A percentile compares a stretch with the other conserved stretches of the same genome.
Evolutionary conservation across 2,888 invertebrate genomes (phyloP).

Genomic region (Synergus laeviventris): DNA sequence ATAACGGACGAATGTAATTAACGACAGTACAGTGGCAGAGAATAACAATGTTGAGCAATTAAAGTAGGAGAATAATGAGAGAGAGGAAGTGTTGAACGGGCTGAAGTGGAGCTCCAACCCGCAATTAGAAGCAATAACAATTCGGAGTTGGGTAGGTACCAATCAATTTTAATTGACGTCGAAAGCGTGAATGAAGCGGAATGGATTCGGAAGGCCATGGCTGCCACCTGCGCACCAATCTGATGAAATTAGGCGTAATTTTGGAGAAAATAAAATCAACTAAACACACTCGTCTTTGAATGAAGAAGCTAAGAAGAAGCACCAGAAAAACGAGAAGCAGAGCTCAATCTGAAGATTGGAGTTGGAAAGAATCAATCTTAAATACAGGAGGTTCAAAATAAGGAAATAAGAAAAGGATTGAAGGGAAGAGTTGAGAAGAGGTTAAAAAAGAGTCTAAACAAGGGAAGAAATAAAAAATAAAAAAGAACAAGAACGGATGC

Average conservation of each 20-base stretch:
- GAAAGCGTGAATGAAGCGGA: constrained; percentile 52
- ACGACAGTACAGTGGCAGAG: constrained; percentile 29
- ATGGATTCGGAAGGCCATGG: constrained; percentile 54
- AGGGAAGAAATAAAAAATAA: constrained; percentile 13
- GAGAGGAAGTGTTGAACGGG: constrained; percentile 49
- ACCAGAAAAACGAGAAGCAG: constrained; percentile 56
- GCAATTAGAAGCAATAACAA: constrained; percentile 62
- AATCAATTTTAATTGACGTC: constrained; percentile 67
- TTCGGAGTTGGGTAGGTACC: constrained; percentile 53
- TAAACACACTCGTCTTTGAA: constrained; percentile 38
- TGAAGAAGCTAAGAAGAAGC: constrained; percentile 47
- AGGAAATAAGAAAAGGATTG: not conserved
- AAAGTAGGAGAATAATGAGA: constrained; percentile 39
- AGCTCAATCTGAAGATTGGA: constrained; percentile 58
- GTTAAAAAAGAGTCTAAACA: not conserved
- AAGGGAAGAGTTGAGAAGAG: not conserved
- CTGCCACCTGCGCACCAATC: constrained; percentile 56
- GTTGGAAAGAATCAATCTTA: constrained; percentile 13
- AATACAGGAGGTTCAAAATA: constrained; percentile 1
- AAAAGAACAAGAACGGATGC: constrained; percentile 58
- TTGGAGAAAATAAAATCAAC: constrained; percentile 61
- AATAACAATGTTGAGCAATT: constrained; percentile 40
- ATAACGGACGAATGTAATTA: constrained; percentile 32
- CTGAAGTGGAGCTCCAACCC: constrained; percentile 42
- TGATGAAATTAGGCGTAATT: constrained; percentile 64